Percentiles rank a stretch among this genome's conserved stretches.
These are phyloP conservation scores for Ichneumon xanthorius DNA, from an alignment of 2,888 invertebrate species.

Conservation along the genomic window DNA sequence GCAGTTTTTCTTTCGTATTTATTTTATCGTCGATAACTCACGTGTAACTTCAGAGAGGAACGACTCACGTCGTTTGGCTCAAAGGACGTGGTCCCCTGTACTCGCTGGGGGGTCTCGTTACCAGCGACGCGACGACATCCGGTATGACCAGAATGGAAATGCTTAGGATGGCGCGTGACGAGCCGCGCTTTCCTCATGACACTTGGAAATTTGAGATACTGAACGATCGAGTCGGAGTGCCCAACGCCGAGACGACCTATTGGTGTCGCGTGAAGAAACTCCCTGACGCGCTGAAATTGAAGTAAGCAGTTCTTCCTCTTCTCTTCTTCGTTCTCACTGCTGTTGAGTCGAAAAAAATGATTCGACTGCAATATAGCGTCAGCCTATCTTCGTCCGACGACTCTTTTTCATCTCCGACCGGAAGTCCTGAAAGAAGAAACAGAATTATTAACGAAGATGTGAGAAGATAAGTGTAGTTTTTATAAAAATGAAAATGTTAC, in stretches of 20 bases:
- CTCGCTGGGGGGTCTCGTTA: slow-evolving; percentile 88
- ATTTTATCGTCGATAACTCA: neutral
- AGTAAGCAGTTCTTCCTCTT: slow-evolving; percentile 91
- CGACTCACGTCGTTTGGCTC: slow-evolving; percentile 95
- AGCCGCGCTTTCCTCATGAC: slow-evolving; percentile 84
- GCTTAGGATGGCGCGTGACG: slow-evolving; percentile 84
- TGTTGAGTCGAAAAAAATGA: neutral
- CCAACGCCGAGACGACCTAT: slow-evolving; percentile 96
- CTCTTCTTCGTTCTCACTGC: neutral
- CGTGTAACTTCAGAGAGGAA: slow-evolving; percentile 89
- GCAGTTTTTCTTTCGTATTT: neutral
- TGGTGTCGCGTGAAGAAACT: slow-evolving; percentile 97
- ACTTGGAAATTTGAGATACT: slow-evolving; percentile 88
- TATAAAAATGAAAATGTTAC: neutral
- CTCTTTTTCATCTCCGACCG: neutral
- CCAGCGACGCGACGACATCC: slow-evolving; percentile 86
- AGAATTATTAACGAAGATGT: slow-evolving; percentile 15
- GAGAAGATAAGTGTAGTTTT: neutral
- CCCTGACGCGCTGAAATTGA: slow-evolving; percentile 88
- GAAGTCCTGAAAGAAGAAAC: neutral
- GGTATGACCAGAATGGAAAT: slow-evolving; percentile 94
- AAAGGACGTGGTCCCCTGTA: slow-evolving; percentile 91
- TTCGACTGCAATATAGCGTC: neutral
- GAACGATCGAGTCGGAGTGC: slow-evolving; percentile 90
- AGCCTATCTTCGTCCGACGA: neutral